phyloP scores from a whole-genome alignment of 2,888 invertebrate genomes.

The Luperina testacea region DNA sequence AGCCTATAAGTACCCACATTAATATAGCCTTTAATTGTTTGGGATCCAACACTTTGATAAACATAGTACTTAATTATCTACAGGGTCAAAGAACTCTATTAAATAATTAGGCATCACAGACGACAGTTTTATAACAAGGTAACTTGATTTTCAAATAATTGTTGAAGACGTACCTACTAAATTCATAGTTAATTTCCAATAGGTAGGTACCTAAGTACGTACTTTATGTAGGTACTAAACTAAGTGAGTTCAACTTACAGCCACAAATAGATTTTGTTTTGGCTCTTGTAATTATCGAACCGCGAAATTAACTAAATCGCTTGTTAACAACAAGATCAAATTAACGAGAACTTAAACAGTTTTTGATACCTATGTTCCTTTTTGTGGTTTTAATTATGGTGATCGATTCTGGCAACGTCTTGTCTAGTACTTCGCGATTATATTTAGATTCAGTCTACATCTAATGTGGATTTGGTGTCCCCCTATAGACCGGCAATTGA shows the following conservation, averaged over 20 bases:
- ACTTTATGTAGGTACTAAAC: background rate
- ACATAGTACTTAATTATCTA: background rate
- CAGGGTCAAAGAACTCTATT: background rate
- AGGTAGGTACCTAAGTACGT: too few species aligned
- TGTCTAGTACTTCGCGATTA: background rate
- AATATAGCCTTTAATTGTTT: background rate
- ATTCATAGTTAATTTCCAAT: conserved; percentile 26
- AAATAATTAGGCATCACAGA: conserved; percentile 9
- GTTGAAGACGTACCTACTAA: conserved; percentile 2
- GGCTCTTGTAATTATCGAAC: conserved; percentile 54
- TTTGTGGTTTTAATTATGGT: background rate
- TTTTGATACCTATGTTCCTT: conserved; percentile 7
- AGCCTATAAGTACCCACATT: background rate
- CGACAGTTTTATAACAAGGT: conserved; percentile 10
- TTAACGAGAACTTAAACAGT: conserved; percentile 38
- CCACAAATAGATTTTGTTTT: conserved; percentile 43
- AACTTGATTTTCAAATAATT: conserved; percentile 11
- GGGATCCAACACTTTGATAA: background rate
- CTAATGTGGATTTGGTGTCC: too few species aligned
- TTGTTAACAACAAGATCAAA: conserved; percentile 47
- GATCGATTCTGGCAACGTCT: background rate
- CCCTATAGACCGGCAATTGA: too few species aligned
- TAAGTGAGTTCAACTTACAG: conserved; percentile 45
- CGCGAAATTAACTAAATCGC: conserved; percentile 56
- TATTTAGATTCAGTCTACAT: too few species aligned